phyloP scores from a whole-genome alignment of 2,113 vertebrate species.

The Entelurus aequoreus region DNA sequence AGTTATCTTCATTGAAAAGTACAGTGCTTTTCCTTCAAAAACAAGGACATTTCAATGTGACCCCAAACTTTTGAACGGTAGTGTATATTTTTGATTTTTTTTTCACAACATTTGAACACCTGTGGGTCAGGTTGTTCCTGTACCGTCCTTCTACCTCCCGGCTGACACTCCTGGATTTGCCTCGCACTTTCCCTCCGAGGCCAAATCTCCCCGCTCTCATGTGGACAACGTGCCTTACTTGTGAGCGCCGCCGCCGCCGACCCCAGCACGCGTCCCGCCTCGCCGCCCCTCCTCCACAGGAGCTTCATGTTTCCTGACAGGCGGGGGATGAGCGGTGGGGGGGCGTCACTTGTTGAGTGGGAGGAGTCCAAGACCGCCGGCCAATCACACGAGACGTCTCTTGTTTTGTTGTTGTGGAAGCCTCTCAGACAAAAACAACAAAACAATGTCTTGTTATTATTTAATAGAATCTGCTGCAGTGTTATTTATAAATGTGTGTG shows the following conservation, averaged over 20 bases:
- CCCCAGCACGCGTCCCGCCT: too few relatives aligned
- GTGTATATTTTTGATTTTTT: too few relatives aligned
- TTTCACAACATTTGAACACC: too few relatives aligned
- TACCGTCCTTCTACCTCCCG: conserved; percentile 56
- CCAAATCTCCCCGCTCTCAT: conserved; percentile 34
- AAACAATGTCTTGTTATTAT: not conserved
- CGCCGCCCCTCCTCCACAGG: conserved; percentile 8
- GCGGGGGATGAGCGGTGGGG: conserved; percentile 31
- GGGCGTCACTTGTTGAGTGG: conserved; percentile 49
- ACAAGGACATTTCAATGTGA: too few relatives aligned
- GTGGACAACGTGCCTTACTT: conserved; percentile 51
- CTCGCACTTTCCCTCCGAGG: conserved; percentile 1
- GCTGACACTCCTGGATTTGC: conserved; percentile 24
- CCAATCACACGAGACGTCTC: conserved; percentile 51
- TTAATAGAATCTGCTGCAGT: conserved; percentile 18
- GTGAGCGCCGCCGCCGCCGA: not conserved
- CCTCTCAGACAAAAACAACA: conserved; percentile 17
- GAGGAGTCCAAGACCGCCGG: conserved; percentile 39
- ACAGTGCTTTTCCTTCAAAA: too few relatives aligned
- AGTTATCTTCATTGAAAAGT: too few relatives aligned
- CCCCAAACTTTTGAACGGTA: too few relatives aligned
- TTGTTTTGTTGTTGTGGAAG: conserved; percentile 42
- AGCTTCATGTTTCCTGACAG: conserved; percentile 61
- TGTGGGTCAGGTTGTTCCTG: conserved; percentile 5
- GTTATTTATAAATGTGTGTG: conserved; percentile 50